Conservation (phyloP, 1,140 invertebrate species). For the Drosophila lini region DNA sequence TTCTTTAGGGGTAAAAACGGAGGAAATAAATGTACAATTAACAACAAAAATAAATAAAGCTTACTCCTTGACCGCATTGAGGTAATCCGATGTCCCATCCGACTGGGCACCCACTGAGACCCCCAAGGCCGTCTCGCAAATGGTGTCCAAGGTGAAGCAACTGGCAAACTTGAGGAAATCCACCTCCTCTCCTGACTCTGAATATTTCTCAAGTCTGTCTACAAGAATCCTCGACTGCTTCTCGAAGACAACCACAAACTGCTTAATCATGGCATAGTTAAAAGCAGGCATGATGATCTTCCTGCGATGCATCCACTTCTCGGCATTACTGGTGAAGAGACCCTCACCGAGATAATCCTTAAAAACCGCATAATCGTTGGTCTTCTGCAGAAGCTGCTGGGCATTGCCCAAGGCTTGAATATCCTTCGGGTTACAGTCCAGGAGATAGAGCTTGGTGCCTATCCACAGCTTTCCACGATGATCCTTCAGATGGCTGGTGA, state of each 20-base stretch:
- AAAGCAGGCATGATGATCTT: constrained; percentile 94
- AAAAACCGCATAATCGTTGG: constrained; percentile 85
- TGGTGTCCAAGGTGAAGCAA: constrained; percentile 62
- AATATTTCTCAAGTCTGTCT: constrained; percentile 4
- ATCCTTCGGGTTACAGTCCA: constrained; percentile 73
- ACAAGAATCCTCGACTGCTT: constrained; percentile 48
- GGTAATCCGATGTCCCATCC: constrained; percentile 51
- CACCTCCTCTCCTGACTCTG: constrained; percentile 16
- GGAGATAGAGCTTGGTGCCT: constrained; percentile 58
- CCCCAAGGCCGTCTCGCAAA: constrained; percentile 68
- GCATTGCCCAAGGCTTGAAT: constrained; percentile 66
- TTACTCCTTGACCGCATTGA: constrained; percentile 59
- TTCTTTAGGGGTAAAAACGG: background rate
- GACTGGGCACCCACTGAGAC: constrained; percentile 45
- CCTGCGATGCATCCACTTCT: constrained; percentile 91
- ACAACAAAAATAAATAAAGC: background rate
- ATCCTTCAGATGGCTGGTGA: constrained; percentile 48
- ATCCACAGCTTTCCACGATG: constrained; percentile 70
- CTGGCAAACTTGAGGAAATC: constrained; percentile 56
- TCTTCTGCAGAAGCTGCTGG: constrained; percentile 85
- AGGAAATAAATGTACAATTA: too few relatives aligned
- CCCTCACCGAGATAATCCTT: constrained; percentile 88
- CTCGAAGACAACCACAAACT: constrained; percentile 55
- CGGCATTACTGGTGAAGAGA: constrained; percentile 87
- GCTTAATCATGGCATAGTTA: constrained; percentile 90